Conservation (phyloP, 2,113 vertebrate species). For the Strix aluco region DNA sequence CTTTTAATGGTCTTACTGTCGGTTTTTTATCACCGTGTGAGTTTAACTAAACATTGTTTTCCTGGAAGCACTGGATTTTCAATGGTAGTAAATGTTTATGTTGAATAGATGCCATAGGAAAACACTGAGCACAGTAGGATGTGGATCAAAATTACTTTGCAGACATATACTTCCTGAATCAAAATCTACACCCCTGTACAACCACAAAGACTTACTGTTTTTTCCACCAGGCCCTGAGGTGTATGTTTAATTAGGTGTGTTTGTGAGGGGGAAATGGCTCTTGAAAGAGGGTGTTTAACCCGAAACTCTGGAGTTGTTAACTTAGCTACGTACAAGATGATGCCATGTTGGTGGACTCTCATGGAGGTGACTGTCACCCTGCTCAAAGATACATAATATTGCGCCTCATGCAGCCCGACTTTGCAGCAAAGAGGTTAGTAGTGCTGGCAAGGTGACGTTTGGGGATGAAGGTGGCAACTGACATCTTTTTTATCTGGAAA, state of each 20-base stretch:
- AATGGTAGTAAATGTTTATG: background rate
- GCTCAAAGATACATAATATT: background rate
- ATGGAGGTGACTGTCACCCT: background rate
- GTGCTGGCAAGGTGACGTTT: background rate
- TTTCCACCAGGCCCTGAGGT: background rate
- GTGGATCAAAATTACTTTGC: background rate
- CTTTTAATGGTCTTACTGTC: background rate
- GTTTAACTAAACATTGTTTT: background rate
- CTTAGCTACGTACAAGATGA: rapidly evolving
- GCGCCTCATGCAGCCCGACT: background rate
- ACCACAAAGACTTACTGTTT: background rate
- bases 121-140: background rate
- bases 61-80: background rate
- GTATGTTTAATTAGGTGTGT: background rate
- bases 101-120: background rate
- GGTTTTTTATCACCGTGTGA: background rate
- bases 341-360: background rate
- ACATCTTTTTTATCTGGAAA: background rate
- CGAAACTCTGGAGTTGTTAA: background rate
- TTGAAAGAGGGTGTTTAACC: background rate
- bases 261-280: background rate
- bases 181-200: background rate
- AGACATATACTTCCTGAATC: background rate
- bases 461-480: background rate
- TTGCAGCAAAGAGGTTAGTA: background rate